Evolutionary conservation across 1,140 invertebrate species (phyloP).

Genomic region (Heliothis virescens): DNA sequence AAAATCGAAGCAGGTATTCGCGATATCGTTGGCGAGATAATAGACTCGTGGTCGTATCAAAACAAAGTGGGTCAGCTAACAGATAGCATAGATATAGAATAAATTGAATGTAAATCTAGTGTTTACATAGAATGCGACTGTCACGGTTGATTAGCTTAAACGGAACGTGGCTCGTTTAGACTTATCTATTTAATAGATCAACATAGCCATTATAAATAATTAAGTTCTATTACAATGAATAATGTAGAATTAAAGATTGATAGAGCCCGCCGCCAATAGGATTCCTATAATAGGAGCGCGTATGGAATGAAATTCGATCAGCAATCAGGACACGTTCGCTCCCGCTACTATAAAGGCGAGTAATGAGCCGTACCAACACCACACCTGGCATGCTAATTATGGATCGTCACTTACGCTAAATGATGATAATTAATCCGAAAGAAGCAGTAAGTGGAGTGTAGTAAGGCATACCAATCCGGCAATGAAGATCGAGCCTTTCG

Average conservation of each 20-base stretch:
- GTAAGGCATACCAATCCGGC: slow-evolving; percentile 48
- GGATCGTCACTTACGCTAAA: slow-evolving; percentile 61
- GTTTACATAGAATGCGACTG: slow-evolving; percentile 41
- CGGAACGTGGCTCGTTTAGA: slow-evolving; percentile 33
- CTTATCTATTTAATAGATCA: slow-evolving; percentile 43
- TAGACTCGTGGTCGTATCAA: slow-evolving; percentile 29
- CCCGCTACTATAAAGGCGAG: slow-evolving; percentile 67
- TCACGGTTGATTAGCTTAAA: slow-evolving; percentile 40
- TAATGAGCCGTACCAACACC: slow-evolving; percentile 68
- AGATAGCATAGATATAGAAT: slow-evolving; percentile 35
- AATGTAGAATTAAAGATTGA: slow-evolving; percentile 48
- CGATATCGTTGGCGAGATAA: slow-evolving; percentile 16
- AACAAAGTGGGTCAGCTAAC: slow-evolving; percentile 29
- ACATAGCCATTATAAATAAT: slow-evolving; percentile 36
- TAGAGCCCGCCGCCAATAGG: slow-evolving; percentile 14
- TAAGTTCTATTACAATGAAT: slow-evolving; percentile 44
- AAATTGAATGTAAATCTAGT: slow-evolving; percentile 39
- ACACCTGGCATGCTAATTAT: slow-evolving; percentile 70
- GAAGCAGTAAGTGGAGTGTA: slow-evolving; percentile 41
- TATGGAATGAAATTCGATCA: slow-evolving; percentile 56
- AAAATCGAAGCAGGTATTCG: slow-evolving; percentile 4
- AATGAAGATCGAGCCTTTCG: slow-evolving; percentile 35
- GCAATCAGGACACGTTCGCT: slow-evolving; percentile 65
- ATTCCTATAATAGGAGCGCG: slow-evolving; percentile 17
- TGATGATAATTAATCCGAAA: slow-evolving; percentile 63